phyloP scores from a whole-genome alignment of 2,797 vertebrate genomes.

The Microhierax caerulescens region DNA sequence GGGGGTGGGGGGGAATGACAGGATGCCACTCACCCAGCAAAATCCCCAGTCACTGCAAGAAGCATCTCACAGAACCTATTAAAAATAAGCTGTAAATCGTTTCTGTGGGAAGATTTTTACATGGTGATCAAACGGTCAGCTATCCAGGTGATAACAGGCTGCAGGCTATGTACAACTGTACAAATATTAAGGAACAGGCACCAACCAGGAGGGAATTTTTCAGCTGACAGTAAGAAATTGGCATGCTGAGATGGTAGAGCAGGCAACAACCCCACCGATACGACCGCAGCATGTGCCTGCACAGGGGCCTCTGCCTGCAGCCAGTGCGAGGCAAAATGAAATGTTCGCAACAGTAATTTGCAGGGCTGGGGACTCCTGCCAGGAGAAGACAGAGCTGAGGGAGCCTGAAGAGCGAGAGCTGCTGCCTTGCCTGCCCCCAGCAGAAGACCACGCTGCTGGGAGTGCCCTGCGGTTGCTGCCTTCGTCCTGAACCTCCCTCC shows the following conservation, averaged over 20 bases:
- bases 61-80: constrained; percentile 38
- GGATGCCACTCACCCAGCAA: constrained; percentile 38
- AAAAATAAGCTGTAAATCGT: constrained; percentile 42
- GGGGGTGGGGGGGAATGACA: background rate
- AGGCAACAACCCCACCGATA: background rate
- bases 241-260: background rate
- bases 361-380: background rate
- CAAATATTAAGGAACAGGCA: background rate
- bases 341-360: background rate
- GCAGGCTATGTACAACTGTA: background rate
- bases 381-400: background rate
- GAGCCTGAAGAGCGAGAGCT: background rate
- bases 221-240: background rate
- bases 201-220: background rate
- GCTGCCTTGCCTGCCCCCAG: background rate
- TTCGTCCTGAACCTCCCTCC: background rate
- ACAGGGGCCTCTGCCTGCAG: background rate
- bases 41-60: constrained; percentile 9
- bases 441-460: background rate
- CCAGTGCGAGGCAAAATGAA: background rate
- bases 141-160: background rate
- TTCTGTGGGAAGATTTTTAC: constrained; percentile 24
- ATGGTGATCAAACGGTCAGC: background rate
- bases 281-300: background rate
- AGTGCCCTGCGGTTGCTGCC: background rate